Percentiles rank a stretch among this genome's conserved stretches.
phyloP scores from a whole-genome alignment of 2,888 invertebrate genomes.

The Idaea biselata region DNA sequence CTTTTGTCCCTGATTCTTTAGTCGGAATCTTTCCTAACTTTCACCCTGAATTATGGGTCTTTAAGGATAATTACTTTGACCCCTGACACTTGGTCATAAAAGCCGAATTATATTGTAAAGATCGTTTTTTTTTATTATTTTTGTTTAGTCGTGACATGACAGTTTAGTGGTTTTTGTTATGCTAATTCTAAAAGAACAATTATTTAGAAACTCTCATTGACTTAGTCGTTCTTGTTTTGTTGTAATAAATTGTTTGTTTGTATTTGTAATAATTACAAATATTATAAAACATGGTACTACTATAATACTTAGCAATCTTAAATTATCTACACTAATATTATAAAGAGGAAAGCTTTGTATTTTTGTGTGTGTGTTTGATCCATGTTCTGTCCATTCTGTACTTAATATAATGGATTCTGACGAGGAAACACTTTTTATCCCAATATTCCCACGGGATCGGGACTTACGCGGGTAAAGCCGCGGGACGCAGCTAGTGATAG shows the following conservation, averaged over 20 bases:
- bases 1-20: conserved; percentile 60
- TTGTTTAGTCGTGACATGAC: conserved; percentile 7
- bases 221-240: neutral
- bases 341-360: no score
- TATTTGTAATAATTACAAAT: no score
- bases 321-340: no score
- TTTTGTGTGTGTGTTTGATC: no score
- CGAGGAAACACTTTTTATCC: no score
- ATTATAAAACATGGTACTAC: no score
- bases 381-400: no score
- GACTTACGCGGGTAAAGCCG: no score
- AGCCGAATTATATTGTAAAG: conserved; percentile 38
- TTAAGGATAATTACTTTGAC: conserved; percentile 61
- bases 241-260: neutral
- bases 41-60: conserved; percentile 62
- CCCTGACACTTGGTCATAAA: conserved; percentile 42
- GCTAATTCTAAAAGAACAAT: conserved; percentile 8
- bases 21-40: conserved; percentile 65
- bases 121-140: conserved; percentile 24
- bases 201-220: neutral
- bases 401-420: no score
- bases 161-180: conserved; percentile 11
- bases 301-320: no score
- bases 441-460: no score
- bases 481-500: no score